Conservation (phyloP, 2,888 invertebrate genomes). For the Drosophila imparisetae region DNA sequence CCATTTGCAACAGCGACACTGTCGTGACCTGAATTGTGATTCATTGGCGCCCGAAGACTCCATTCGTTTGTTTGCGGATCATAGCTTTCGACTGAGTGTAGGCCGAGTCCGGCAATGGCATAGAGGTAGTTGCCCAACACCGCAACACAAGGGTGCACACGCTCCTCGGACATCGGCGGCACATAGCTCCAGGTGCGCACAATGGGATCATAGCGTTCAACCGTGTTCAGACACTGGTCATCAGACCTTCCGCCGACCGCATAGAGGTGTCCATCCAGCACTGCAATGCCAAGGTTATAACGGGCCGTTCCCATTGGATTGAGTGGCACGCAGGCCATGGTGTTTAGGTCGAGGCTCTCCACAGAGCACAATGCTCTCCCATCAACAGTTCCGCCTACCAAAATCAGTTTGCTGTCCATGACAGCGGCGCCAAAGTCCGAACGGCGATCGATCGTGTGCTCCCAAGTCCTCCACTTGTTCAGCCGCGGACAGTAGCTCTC, state of each 20-base stretch:
- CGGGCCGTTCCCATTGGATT: slow-evolving; percentile 96
- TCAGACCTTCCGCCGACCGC: slow-evolving; percentile 95
- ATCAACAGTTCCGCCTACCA: slow-evolving; percentile 93
- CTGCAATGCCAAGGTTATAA: slow-evolving; percentile 91
- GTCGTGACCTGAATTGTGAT: too few relatives aligned
- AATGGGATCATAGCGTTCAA: slow-evolving; percentile 95
- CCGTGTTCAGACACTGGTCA: slow-evolving; percentile 94
- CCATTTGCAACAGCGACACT: slow-evolving; percentile 93
- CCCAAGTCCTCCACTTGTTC: slow-evolving; percentile 84
- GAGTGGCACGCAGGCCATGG: slow-evolving; percentile 91
- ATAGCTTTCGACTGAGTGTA: slow-evolving; percentile 96
- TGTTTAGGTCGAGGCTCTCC: slow-evolving; percentile 94
- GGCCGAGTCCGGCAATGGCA: slow-evolving; percentile 96
- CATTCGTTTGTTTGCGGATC: slow-evolving; percentile 90
- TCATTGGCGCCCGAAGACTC: slow-evolving; percentile 94
- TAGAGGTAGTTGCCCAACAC: slow-evolving; percentile 93
- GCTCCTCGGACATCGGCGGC: slow-evolving; percentile 93
- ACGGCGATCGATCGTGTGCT: slow-evolving; percentile 86
- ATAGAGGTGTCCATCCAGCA: slow-evolving; percentile 92
- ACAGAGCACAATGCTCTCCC: slow-evolving; percentile 95
- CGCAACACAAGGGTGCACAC: slow-evolving; percentile 94
- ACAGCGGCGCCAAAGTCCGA: slow-evolving; percentile 96
- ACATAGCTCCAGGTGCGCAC: slow-evolving; percentile 95
- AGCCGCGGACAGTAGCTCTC: slow-evolving; percentile 89
- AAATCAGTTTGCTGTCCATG: slow-evolving; percentile 91